These are phyloP conservation scores for Gymnobelideus leadbeateri DNA, from an alignment of 2,113 vertebrate species.

Conservation along the genomic window DNA sequence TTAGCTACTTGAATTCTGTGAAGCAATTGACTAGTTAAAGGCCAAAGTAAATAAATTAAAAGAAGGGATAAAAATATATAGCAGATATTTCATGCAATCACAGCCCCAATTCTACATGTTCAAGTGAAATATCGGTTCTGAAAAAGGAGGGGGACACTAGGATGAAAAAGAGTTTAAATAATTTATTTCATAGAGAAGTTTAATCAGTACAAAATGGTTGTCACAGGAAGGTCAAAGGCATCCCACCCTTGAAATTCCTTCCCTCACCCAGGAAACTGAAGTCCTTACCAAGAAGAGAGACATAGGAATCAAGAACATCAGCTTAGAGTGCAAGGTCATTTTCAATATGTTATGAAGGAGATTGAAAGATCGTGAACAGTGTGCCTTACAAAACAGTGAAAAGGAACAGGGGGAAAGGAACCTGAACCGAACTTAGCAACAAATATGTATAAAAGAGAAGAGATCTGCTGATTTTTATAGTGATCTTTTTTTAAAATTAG, in stretches of 20 bases:
- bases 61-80: background rate
- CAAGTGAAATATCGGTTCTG: background rate
- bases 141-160: background rate
- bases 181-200: background rate
- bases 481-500: background rate
- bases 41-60: background rate
- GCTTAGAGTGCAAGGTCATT: background rate
- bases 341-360: background rate
- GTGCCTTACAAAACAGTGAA: background rate
- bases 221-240: background rate
- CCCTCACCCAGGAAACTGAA: background rate
- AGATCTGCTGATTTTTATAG: background rate
- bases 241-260: background rate
- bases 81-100: background rate
- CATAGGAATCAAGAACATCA: background rate
- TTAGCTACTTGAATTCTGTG: background rate
- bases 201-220: background rate
- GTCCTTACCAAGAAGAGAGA: background rate
- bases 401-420: background rate
- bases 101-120: background rate
- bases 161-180: background rate
- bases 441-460: background rate
- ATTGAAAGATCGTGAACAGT: background rate
- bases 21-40: background rate
- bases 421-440: background rate